Base-by-base conservation (phyloP, 2,113 vertebrate genomes). In the Labeo catla region DNA sequence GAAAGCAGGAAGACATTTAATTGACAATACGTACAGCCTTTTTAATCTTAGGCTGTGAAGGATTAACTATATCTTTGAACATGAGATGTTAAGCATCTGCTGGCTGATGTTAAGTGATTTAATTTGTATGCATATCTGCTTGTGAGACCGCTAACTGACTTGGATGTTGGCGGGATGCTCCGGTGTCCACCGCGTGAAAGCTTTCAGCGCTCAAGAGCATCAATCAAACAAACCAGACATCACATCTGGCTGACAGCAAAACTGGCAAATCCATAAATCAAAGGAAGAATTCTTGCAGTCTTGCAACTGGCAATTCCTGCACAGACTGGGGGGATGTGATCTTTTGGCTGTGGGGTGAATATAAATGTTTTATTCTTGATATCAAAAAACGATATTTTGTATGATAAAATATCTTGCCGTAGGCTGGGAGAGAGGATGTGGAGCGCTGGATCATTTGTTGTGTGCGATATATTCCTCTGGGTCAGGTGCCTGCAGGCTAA, bases 401-500 rank as follows among this genome's bases (percentile, higher is more conserved):
- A 36, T 77, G 23, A 77, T 77, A 52, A 54, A 77, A 54, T 6
- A 77, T 50, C 12, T 34, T 52, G 49, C 74, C 1, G 15, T 77
- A 19, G 74, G 74, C 74, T 28, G 23, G 13, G n/a, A 77, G 23
- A 34, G 74, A 50, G 47, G 74, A 52, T 54, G 8, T 19, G 74
- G 3, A 77, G 47, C 23, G 8, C 74, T 34, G 23, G 12, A 50
- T 52, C 47, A 52, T 54, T 77, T 77, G 13, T 36, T 77, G 49
- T 34, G 23, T 54, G 74, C 54, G 74, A 77, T 77, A 28, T 34
- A 52, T 76, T 52, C 74, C 74, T 76, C 74, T 16, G 49, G 74
- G 49, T 34, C 74, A 77, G 49, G 10, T 52, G 74, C 74, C 72
- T 1, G 23, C 74, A 34, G n/a, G 49, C 49, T 52, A 36, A 52